phyloP scores from a whole-genome alignment of 2,113 vertebrate genomes.

The Dipodomys merriami region DNA sequence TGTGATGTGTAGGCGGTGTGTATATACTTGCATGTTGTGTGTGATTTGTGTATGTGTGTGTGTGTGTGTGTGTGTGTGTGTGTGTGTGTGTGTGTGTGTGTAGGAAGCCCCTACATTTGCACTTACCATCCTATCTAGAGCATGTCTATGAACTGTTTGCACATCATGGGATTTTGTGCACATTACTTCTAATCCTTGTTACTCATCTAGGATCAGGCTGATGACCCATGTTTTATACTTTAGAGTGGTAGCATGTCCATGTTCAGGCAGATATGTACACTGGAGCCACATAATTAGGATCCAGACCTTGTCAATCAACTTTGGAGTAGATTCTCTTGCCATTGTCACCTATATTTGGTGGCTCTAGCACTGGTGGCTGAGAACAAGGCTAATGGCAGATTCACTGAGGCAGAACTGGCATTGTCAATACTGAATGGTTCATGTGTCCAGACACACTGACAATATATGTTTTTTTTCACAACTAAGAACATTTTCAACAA shows the following conservation, averaged over 20 bases:
- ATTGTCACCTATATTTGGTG: not conserved
- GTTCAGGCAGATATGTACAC: not conserved
- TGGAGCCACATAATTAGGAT: not conserved
- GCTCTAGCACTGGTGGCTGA: not conserved
- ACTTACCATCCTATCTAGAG: not conserved
- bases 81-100: too few species aligned
- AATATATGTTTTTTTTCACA: slow-evolving; percentile 10
- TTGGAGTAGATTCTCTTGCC: not conserved
- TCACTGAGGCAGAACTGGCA: not conserved
- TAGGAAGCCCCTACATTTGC: not conserved
- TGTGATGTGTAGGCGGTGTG: too few species aligned
- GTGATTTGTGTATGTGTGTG: too few species aligned
- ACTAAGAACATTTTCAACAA: not conserved
- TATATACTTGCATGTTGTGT: too few species aligned
- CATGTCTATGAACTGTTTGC: not conserved
- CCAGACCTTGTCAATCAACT: not conserved
- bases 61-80: too few species aligned
- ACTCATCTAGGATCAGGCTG: too few species aligned
- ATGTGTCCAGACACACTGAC: not conserved
- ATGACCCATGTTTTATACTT: too few species aligned
- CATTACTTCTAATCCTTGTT: too few species aligned
- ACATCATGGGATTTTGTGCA: too few species aligned
- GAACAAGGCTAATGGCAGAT: not conserved
- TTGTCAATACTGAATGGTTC: not conserved
- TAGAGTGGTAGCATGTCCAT: not conserved